Conservation (phyloP, 2,797 vertebrate genomes). For the Peromyscus nudipes region DNA sequence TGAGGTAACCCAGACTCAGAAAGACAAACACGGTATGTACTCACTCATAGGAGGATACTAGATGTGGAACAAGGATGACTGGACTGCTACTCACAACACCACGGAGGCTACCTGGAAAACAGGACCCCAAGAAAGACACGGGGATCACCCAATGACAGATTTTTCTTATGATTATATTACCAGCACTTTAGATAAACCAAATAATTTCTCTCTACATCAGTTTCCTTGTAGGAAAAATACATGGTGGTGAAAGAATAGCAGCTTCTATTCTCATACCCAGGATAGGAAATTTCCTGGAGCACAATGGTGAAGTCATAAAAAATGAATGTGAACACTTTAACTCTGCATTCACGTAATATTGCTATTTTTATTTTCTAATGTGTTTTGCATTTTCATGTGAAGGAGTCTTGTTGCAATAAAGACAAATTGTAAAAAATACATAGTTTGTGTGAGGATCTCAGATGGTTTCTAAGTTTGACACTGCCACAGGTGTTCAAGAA, state of each 20-base stretch:
- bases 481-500: constrained; percentile 22
- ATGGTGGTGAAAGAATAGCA: not conserved
- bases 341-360: not conserved
- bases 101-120: no score
- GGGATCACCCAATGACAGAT: no score
- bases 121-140: no score
- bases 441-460: not conserved
- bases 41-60: no score
- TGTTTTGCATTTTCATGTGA: not conserved
- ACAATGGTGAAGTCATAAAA: not conserved
- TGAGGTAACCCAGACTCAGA: no score
- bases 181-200: constrained; percentile 9
- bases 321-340: not conserved
- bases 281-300: not conserved
- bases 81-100: no score
- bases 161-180: constrained; percentile 8
- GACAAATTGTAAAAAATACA: not conserved
- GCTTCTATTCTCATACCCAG: not conserved
- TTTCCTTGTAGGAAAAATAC: not conserved
- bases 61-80: no score
- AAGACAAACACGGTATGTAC: no score
- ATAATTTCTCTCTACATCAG: constrained; percentile 2
- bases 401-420: not conserved
- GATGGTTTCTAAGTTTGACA: not conserved
- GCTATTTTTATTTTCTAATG: not conserved